Evolutionary conservation across 2,113 vertebrate species (phyloP).

Genomic region (Arothron firmamentum): DNA sequence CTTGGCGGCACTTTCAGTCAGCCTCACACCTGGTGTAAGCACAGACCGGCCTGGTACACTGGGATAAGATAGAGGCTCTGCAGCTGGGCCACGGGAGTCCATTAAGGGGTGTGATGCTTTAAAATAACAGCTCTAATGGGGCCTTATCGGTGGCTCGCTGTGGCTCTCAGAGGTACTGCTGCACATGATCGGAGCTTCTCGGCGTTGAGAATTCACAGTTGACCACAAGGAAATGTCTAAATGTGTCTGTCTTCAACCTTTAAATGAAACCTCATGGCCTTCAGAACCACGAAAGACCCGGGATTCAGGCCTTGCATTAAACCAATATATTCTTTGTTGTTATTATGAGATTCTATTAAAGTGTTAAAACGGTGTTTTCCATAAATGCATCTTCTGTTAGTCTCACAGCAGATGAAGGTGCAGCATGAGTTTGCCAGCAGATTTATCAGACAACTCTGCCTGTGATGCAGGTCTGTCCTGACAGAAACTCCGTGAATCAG

Average conservation of each 20-base stretch:
- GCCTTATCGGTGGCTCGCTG: slow-evolving; percentile 61
- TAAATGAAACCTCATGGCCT: not conserved
- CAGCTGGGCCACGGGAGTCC: slow-evolving; percentile 49
- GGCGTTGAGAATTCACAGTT: slow-evolving; percentile 26
- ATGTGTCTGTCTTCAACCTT: no score
- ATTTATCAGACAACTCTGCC: not conserved
- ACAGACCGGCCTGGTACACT: slow-evolving; percentile 40
- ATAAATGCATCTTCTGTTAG: no score
- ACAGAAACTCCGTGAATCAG: not conserved
- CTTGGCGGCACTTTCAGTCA: slow-evolving; percentile 37
- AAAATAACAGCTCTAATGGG: slow-evolving; percentile 72
- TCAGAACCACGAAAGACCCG: not conserved
- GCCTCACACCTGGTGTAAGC: slow-evolving; percentile 59
- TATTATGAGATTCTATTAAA: no score
- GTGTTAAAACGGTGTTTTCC: no score
- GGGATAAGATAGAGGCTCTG: slow-evolving; percentile 69
- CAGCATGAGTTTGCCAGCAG: not conserved
- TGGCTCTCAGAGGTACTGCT: slow-evolving; percentile 31
- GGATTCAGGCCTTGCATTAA: not conserved
- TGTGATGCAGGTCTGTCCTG: not conserved
- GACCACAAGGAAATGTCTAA: slow-evolving; percentile 21
- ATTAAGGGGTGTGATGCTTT: slow-evolving; percentile 66
- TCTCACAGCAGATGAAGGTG: not conserved
- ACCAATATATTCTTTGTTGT: no score
- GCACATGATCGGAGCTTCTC: slow-evolving; percentile 25